Evolutionary conservation across 2,888 invertebrate genomes (phyloP).

Genomic region (Charanyca ferruginea): DNA sequence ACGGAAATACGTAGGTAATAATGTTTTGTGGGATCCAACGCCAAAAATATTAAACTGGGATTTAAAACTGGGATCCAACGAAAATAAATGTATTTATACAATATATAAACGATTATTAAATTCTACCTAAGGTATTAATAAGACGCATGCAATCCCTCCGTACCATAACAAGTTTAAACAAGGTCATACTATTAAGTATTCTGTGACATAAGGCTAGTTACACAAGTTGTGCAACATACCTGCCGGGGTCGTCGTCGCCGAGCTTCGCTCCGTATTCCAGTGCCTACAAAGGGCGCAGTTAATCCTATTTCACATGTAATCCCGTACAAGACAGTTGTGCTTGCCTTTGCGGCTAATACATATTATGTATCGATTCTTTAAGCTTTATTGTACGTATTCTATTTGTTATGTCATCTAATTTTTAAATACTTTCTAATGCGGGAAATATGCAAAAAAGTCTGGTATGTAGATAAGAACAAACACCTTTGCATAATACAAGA

Average conservation of each 20-base stretch:
- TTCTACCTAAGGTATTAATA: not conserved
- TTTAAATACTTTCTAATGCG: constrained; percentile 5
- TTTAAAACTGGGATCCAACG: no score
- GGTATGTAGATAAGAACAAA: no score
- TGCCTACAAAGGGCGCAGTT: constrained; percentile 26
- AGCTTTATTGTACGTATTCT: constrained; percentile 32
- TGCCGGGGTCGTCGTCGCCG: not conserved
- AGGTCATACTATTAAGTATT: no score
- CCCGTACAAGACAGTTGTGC: constrained; percentile 22
- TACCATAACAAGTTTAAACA: not conserved
- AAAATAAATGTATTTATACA: no score
- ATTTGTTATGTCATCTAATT: constrained; percentile 21
- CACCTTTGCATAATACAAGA: not conserved
- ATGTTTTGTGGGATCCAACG: no score
- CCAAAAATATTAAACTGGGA: no score
- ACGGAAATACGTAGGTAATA: no score
- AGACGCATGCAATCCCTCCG: not conserved
- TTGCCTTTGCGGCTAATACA: constrained; percentile 46
- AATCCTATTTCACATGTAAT: constrained; percentile 51
- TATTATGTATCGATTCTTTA: constrained; percentile 47
- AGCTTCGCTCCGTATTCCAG: constrained; percentile 1
- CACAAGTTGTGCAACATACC: constrained; percentile 15
- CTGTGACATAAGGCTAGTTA: constrained; percentile 24
- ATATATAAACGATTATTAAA: no score
- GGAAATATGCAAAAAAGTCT: no score